A percentile compares a stretch with the other conserved stretches of the same genome.
phyloP scores from a whole-genome alignment of 1,140 invertebrate genomes.

The Pogonomyrmex barbatus region DNA sequence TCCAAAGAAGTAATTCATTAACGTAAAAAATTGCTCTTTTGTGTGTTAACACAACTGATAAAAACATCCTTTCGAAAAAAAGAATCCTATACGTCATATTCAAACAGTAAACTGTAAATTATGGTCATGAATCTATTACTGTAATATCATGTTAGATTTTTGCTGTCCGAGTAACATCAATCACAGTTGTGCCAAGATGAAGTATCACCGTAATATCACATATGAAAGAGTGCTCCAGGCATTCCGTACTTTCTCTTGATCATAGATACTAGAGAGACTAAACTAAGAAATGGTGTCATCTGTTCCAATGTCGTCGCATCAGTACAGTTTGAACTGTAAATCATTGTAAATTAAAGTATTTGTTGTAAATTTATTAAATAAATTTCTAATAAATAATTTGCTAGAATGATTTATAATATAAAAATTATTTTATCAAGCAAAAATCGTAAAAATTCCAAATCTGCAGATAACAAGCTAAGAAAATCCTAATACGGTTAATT shows the following conservation, averaged over 20 bases:
- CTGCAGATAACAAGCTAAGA: neutral
- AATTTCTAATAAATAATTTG: neutral
- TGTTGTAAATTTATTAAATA: neutral
- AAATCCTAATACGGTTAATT: neutral
- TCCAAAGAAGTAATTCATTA: too few relatives aligned
- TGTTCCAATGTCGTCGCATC: constrained; percentile 14
- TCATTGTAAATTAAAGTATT: neutral
- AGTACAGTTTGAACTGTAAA: neutral
- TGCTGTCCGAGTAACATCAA: constrained; percentile 39
- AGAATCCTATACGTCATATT: too few relatives aligned
- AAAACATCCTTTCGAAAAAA: too few relatives aligned
- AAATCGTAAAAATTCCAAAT: neutral
- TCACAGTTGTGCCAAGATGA: constrained; percentile 39
- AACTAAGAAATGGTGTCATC: constrained; percentile 27
- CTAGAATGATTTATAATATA: neutral
- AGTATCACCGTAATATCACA: constrained; percentile 28
- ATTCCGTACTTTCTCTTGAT: constrained; percentile 37
- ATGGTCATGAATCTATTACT: constrained; percentile 28
- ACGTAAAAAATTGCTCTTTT: too few relatives aligned
- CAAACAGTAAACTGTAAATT: constrained; percentile 23
- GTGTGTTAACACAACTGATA: too few relatives aligned
- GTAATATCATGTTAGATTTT: constrained; percentile 41
- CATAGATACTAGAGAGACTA: constrained; percentile 24
- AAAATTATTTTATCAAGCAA: neutral
- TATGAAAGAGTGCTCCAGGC: constrained; percentile 15